Base-by-base conservation (phyloP, 1,140 invertebrate genomes). In the Achroia grisella region DNA sequence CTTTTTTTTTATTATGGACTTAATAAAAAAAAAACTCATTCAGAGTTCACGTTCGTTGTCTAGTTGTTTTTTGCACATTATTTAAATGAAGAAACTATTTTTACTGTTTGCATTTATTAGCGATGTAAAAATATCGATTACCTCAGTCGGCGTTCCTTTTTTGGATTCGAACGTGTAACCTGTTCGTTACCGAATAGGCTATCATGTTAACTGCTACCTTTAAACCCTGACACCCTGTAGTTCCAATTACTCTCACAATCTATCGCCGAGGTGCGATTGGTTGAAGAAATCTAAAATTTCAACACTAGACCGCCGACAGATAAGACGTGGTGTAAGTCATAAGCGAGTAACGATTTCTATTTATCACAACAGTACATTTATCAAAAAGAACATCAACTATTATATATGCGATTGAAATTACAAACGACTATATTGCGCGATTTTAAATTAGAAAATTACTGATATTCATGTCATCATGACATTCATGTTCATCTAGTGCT, bases 211-310 rank as follows among this genome's bases (percentile, higher is more conserved):
- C 8, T 12, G 47, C 47, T 55, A 59, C 49, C 50, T 51, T 37
- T 58, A 40, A 46, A 50, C 43, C 48, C 32, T 23, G 36, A 41
- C 34, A 33, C 17, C 52, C 44, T 58, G 50, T 48, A 56, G 44
- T 44, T 43, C 34, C 58, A 62, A 64, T 68, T 62, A 64, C 47
- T 13, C 13, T 39, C 28, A 62, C 62, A 68, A 68, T 64, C 56
- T 68, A 56, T 59, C 46, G 35, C 32, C 0, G 41, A 0, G 29
- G 39, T 13, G 30, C 46, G 41, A 60, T 58, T 68, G 64, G 65
- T 41, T 49, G 40, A 30, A 4, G 11, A 50, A 53, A 52, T 56
- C 55, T 68, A 50, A 56, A 61, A 39, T 56, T 59, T 62, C 31
- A 47, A 37, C 41, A 48, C 51, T 49, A 45, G 44, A 39, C 30